A percentile compares a stretch with the other conserved stretches of the same genome.
These are phyloP conservation scores for Nemapogon koenigi DNA, from an alignment of 2,888 invertebrate species.

Conservation along the genomic window DNA sequence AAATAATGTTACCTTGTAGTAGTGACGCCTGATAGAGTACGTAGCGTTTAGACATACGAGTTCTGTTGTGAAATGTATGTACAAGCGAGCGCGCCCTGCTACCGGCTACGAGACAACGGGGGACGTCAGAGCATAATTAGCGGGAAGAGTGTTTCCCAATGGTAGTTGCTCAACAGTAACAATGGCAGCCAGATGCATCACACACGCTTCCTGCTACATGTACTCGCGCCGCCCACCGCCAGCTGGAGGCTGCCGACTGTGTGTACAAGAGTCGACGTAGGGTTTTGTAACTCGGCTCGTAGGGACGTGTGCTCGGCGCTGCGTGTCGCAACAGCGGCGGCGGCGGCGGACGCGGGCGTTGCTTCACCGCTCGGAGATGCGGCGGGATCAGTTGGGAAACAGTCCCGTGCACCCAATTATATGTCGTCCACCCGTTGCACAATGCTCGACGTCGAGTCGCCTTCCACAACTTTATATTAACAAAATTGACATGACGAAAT, in stretches of 20 bases:
- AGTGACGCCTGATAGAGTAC: too few species aligned
- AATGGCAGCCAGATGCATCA: constrained; percentile 59
- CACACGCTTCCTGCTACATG: constrained; percentile 53
- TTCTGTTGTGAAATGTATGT: constrained; percentile 1
- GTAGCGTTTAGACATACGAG: too few species aligned
- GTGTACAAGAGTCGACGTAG: too few species aligned
- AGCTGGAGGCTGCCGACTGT: too few species aligned
- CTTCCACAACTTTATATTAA: neutral
- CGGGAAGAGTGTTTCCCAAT: constrained; percentile 55
- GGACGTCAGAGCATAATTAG: constrained; percentile 32
- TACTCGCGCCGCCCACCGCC: neutral
- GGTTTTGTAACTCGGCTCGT: constrained; percentile 60
- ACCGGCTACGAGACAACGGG: constrained; percentile 1
- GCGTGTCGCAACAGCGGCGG: constrained; percentile 42
- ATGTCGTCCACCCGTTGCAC: constrained; percentile 25
- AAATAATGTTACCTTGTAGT: neutral
- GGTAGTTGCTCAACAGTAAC: constrained; percentile 56
- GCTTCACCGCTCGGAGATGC: constrained; percentile 46
- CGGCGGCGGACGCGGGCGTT: constrained; percentile 21
- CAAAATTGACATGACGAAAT: constrained; percentile 11
- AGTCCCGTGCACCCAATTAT: constrained; percentile 58
- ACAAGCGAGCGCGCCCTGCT: constrained; percentile 2
- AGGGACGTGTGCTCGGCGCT: constrained; percentile 36
- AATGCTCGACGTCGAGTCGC: neutral
- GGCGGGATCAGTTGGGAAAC: constrained; percentile 57